These are phyloP conservation scores for Athalia circularis DNA, from an alignment of 2,888 invertebrate genomes.

Conservation along the genomic window DNA sequence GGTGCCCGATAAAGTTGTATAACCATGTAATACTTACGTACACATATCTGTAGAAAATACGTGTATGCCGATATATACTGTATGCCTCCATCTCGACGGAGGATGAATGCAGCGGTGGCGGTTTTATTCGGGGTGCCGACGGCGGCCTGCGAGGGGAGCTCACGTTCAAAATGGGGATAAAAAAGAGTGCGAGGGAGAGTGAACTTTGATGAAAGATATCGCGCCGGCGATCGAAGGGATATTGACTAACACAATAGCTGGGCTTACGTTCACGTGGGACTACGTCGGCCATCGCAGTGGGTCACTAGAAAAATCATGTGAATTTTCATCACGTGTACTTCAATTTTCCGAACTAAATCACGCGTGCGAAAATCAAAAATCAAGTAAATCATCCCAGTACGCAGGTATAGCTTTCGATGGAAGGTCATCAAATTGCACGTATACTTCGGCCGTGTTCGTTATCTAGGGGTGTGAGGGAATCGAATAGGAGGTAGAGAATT, in stretches of 20 bases:
- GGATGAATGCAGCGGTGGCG: constrained; percentile 41
- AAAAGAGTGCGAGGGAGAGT: constrained; percentile 1
- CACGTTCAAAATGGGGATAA: neutral
- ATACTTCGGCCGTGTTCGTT: too few species aligned
- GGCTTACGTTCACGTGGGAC: neutral
- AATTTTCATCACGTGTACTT: neutral
- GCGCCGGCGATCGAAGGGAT: constrained; percentile 35
- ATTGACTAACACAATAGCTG: constrained; percentile 33
- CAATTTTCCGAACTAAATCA: neutral
- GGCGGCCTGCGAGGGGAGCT: constrained; percentile 21
- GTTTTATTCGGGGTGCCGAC: constrained; percentile 38
- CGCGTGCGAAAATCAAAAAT: too few species aligned
- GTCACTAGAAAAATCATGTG: constrained; percentile 18
- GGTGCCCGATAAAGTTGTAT: constrained; percentile 39
- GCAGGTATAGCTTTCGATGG: too few species aligned
- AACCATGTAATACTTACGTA: constrained; percentile 33
- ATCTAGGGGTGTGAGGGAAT: too few species aligned
- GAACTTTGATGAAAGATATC: constrained; percentile 42
- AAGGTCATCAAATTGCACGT: too few species aligned
- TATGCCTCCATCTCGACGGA: constrained; percentile 33
- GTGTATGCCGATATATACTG: neutral
- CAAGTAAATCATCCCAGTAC: too few species aligned
- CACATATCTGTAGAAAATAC: neutral
- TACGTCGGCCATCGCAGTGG: constrained; percentile 34
- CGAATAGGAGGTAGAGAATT: too few species aligned